These are phyloP conservation scores for Ericerus pela DNA, from an alignment of 1,140 invertebrate genomes.

Conservation along the genomic window DNA sequence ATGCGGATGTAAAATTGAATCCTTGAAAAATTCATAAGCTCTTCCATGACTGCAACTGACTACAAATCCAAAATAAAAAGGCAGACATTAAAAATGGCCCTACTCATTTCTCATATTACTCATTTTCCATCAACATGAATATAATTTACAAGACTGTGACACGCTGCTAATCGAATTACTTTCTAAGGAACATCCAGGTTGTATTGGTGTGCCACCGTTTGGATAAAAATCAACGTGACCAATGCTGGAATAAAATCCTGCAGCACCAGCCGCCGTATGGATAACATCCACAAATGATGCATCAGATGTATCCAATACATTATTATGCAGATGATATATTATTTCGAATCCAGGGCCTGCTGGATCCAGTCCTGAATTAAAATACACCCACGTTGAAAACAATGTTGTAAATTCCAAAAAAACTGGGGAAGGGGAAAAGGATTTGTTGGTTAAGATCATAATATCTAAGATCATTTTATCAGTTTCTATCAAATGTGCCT, in stretches of 20 bases:
- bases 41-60: constrained; percentile 60
- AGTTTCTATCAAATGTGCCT: too few species aligned
- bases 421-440: too few species aligned
- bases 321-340: constrained; percentile 21
- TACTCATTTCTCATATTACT: background rate
- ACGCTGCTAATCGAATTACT: background rate
- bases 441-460: too few species aligned
- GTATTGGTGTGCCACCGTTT: constrained; percentile 38
- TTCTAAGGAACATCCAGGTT: constrained; percentile 43
- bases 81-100: background rate
- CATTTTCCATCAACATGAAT: background rate
- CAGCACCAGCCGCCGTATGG: constrained; percentile 40
- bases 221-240: constrained; percentile 48
- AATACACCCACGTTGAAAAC: too few species aligned
- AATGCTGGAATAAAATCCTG: constrained; percentile 35
- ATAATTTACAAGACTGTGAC: constrained; percentile 5
- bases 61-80: constrained; percentile 9
- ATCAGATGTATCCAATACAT: constrained; percentile 27
- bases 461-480: too few species aligned
- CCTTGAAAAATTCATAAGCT: constrained; percentile 47
- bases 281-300: constrained; percentile 42
- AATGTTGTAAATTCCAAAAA: too few species aligned
- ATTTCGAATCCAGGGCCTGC: constrained; percentile 33
- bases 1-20: constrained; percentile 39
- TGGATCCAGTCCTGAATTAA: constrained; percentile 26